A percentile compares a stretch with the other conserved stretches of the same genome.
phyloP scores from a whole-genome alignment of 92 coral and sea anemone species.

The Epizoanthus illoricatus region DNA sequence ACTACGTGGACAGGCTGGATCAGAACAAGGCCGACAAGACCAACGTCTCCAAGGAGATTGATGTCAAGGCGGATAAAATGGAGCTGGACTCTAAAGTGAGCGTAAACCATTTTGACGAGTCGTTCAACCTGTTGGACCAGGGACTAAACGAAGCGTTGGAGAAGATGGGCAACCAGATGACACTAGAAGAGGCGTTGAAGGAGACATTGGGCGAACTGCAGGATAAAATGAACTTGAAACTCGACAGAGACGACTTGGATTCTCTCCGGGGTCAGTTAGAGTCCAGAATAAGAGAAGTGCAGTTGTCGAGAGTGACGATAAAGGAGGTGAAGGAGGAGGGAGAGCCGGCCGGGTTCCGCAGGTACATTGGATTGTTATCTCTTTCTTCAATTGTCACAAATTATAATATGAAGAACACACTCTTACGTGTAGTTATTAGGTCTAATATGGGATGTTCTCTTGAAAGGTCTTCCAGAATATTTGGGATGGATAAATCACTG shows the following conservation, averaged over 20 bases:
- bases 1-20: constrained; percentile 70
- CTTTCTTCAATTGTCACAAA: too few species aligned
- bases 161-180: constrained; percentile 95
- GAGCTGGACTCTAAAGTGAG: constrained; percentile 90
- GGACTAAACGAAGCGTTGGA: constrained; percentile 92
- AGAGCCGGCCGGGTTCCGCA: constrained; percentile 96
- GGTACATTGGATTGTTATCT: constrained; percentile 42
- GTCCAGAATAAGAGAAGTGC: constrained; percentile 85
- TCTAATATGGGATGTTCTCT: too few species aligned
- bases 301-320: constrained; percentile 63
- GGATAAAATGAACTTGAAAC: constrained; percentile 73
- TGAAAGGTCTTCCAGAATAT: too few species aligned
- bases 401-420: too few species aligned
- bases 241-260: constrained; percentile 83
- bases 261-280: constrained; percentile 77
- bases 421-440: too few species aligned
- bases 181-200: constrained; percentile 83
- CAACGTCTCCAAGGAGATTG: constrained; percentile 81
- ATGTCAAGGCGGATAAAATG: constrained; percentile 88
- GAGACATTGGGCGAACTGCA: constrained; percentile 82
- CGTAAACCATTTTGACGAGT: constrained; percentile 85
- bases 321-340: constrained; percentile 83
- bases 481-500: too few species aligned
- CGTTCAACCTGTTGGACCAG: constrained; percentile 87
- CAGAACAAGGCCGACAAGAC: constrained; percentile 88